These are phyloP conservation scores for Rutilus rutilus DNA, from an alignment of 2,113 vertebrate genomes.

Conservation along the genomic window DNA sequence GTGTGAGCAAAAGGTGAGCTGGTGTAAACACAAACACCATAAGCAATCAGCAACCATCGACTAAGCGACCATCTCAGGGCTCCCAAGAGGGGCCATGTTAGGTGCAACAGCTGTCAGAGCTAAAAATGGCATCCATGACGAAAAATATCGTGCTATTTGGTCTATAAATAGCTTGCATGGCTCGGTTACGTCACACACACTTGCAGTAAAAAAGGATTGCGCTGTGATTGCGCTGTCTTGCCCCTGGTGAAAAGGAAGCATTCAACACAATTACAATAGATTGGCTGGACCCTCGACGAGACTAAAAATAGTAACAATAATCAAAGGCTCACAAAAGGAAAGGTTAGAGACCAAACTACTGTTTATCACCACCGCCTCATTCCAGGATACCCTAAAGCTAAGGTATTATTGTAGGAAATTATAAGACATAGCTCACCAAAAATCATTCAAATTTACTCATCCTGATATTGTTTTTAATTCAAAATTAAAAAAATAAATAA, in stretches of 20 bases:
- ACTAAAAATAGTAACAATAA: background rate
- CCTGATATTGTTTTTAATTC: background rate
- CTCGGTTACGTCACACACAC: background rate
- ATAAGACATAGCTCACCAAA: background rate
- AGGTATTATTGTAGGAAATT: background rate
- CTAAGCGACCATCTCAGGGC: background rate
- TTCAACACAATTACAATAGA: constrained; percentile 28
- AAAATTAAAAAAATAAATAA: background rate
- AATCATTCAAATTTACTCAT: no score
- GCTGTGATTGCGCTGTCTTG: constrained; percentile 17
- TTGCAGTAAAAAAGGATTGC: background rate
- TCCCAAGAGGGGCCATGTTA: constrained; percentile 8
- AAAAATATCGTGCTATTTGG: constrained; percentile 5
- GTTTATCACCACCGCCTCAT: background rate
- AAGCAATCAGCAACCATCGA: background rate
- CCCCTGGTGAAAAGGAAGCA: background rate
- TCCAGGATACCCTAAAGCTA: background rate
- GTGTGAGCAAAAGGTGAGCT: constrained; percentile 20
- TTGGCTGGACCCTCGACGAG: background rate
- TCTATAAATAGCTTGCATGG: background rate
- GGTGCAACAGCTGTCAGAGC: constrained; percentile 20
- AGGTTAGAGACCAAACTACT: background rate
- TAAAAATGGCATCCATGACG: constrained; percentile 1
- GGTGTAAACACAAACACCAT: constrained; percentile 10
- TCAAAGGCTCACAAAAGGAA: constrained; percentile 9